Percentiles rank a stretch among this genome's conserved stretches.
Evolutionary conservation across 2,888 invertebrate species (phyloP).

Genomic region (Syrista parreyssii): DNA sequence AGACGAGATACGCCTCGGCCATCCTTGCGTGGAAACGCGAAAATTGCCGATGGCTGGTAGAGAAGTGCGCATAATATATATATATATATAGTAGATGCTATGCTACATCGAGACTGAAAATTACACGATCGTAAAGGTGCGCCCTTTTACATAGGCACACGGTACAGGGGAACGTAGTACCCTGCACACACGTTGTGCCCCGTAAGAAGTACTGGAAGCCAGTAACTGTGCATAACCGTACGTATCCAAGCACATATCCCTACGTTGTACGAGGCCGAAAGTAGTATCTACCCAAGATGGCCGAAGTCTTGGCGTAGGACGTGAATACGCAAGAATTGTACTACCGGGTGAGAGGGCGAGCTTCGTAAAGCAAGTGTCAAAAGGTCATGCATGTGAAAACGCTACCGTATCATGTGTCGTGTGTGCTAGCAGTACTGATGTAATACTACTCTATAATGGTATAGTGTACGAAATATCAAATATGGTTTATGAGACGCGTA

Average conservation of each 20-base stretch:
- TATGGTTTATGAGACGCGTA: neutral
- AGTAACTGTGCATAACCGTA: neutral
- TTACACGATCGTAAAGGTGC: conserved; percentile 28
- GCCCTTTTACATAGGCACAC: conserved; percentile 11
- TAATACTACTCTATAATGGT: neutral
- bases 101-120: conserved; percentile 20
- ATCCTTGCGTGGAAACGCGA: neutral
- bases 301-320: neutral
- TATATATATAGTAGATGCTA: neutral
- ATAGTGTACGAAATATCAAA: neutral
- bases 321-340: neutral
- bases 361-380: neutral
- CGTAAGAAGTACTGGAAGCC: neutral
- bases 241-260: neutral
- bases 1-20: neutral
- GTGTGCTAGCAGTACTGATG: neutral
- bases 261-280: neutral
- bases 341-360: neutral
- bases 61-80: neutral
- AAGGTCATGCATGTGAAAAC: neutral
- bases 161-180: neutral
- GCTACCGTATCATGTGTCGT: neutral
- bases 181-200: neutral
- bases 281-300: neutral
- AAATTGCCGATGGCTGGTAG: neutral